phyloP scores from a whole-genome alignment of 2,888 invertebrate species.

The Monoplex corrugatus region DNA sequence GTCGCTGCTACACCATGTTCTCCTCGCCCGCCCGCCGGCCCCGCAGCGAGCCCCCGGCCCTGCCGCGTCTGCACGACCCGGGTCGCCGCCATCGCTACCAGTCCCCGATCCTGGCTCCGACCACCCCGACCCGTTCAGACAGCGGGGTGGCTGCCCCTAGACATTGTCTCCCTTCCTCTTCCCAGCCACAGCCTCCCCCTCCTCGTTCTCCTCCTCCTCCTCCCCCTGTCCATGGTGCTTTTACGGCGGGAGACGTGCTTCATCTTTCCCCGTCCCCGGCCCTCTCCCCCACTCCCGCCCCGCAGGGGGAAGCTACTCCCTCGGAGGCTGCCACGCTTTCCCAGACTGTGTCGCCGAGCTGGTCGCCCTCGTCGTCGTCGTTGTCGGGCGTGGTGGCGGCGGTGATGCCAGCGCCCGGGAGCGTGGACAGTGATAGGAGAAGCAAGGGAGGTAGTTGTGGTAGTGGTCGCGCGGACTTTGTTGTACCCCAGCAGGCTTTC shows the following conservation, averaged over 20 bases:
- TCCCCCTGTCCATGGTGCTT: constrained; percentile 32
- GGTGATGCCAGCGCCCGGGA: not conserved
- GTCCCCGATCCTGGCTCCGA: not conserved
- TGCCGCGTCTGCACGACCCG: not conserved
- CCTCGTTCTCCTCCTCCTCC: not conserved
- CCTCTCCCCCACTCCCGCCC: not conserved
- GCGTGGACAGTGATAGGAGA: not conserved
- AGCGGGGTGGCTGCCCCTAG: no score
- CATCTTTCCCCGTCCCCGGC: not conserved
- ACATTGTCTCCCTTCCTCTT: not conserved
- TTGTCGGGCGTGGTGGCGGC: not conserved
- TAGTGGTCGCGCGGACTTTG: not conserved
- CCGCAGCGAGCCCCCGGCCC: not conserved
- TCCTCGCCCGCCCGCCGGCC: not conserved
- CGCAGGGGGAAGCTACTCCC: no score
- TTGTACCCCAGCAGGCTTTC: no score
- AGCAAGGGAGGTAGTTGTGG: not conserved
- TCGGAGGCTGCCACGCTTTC: not conserved
- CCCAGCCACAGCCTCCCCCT: not conserved
- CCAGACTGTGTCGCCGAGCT: not conserved
- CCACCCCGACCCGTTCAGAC: not conserved
- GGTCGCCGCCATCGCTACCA: no score
- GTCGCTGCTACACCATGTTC: constrained; percentile 49
- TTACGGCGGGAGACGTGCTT: not conserved
- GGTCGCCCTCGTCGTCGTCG: not conserved